phyloP scores from a whole-genome alignment of 2,113 vertebrate genomes.

The Cyprinodon brontotheroides region DNA sequence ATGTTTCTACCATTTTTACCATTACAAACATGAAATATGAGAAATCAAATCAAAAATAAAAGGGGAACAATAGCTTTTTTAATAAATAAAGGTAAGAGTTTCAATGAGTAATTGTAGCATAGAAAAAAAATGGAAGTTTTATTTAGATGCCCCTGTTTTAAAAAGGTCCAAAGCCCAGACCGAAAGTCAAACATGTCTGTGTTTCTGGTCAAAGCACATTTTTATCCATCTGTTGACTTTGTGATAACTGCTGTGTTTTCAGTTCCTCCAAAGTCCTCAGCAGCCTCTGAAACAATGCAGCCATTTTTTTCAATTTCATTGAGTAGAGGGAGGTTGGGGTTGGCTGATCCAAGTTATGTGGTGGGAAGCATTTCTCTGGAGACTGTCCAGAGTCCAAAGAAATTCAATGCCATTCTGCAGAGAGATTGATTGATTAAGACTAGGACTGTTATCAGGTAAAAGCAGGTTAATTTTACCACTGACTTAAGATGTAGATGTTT shows the following conservation, averaged over 20 bases:
- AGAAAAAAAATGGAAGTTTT: too few relatives aligned
- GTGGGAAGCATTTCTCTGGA: conserved; percentile 42
- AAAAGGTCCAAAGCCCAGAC: background rate
- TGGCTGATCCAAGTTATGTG: conserved; percentile 48
- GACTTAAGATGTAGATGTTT: background rate
- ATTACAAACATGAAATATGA: too few relatives aligned
- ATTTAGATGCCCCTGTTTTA: too few relatives aligned
- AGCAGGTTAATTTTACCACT: background rate
- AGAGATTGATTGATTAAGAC: conserved; percentile 37
- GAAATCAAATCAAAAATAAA: too few relatives aligned
- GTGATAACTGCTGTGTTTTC: conserved; percentile 57
- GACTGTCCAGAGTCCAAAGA: conserved; percentile 34
- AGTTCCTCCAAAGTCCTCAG: conserved; percentile 40
- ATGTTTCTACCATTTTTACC: too few relatives aligned
- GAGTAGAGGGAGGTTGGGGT: background rate
- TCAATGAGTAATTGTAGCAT: too few relatives aligned
- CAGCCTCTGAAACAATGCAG: conserved; percentile 60
- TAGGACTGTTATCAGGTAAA: conserved; percentile 12
- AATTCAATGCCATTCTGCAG: conserved; percentile 56
- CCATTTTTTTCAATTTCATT: conserved; percentile 52
- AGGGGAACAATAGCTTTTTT: too few relatives aligned
- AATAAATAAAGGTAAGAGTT: too few relatives aligned
- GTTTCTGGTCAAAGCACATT: conserved; percentile 2
- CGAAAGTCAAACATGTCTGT: background rate
- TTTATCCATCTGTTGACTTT: conserved; percentile 47